Evolutionary conservation across 2,888 invertebrate genomes (phyloP).

Genomic region (Drosophila rellima): DNA sequence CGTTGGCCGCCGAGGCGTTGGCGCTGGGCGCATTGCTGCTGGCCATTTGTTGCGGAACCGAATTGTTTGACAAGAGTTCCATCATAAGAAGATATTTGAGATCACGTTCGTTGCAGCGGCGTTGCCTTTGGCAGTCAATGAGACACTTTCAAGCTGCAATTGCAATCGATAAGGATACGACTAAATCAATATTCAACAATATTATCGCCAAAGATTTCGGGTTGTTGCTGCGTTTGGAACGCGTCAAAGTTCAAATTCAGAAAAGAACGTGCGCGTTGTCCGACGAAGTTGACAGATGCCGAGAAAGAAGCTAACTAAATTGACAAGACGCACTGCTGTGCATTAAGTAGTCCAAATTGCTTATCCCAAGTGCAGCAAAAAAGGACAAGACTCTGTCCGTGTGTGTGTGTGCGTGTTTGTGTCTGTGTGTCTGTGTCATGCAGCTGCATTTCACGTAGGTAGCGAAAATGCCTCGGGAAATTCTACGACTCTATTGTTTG

Average conservation of each 20-base stretch:
- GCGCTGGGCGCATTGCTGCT: conserved; percentile 70
- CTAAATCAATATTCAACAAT: conserved; percentile 3
- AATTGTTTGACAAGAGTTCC: conserved; percentile 83
- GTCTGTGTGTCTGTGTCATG: conserved; percentile 9
- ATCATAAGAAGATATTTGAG: conserved; percentile 77
- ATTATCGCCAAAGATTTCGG: background rate
- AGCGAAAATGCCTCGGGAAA: conserved; percentile 50
- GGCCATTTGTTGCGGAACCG: conserved; percentile 79
- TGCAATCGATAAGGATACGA: conserved; percentile 1
- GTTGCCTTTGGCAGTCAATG: conserved; percentile 63
- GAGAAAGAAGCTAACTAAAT: conserved; percentile 69
- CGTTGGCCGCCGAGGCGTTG: conserved; percentile 19
- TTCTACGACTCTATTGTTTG: conserved; percentile 42
- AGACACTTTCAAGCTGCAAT: conserved; percentile 64
- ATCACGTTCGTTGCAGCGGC: conserved; percentile 62
- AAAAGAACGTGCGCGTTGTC: conserved; percentile 14
- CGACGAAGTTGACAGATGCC: conserved; percentile 67
- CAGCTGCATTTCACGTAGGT: conserved; percentile 51
- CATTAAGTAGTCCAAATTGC: conserved; percentile 73
- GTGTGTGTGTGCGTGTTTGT: conserved; percentile 10
- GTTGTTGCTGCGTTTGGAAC: conserved; percentile 62
- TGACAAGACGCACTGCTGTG: conserved; percentile 40
- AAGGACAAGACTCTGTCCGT: conserved; percentile 32
- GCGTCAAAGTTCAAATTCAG: conserved; percentile 41
- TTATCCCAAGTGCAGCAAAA: conserved; percentile 12